Evolutionary conservation across 2,888 invertebrate species (phyloP), one percentile per base, ranked within the genome.

Genomic region (Pristionchus mayeri): DNA sequence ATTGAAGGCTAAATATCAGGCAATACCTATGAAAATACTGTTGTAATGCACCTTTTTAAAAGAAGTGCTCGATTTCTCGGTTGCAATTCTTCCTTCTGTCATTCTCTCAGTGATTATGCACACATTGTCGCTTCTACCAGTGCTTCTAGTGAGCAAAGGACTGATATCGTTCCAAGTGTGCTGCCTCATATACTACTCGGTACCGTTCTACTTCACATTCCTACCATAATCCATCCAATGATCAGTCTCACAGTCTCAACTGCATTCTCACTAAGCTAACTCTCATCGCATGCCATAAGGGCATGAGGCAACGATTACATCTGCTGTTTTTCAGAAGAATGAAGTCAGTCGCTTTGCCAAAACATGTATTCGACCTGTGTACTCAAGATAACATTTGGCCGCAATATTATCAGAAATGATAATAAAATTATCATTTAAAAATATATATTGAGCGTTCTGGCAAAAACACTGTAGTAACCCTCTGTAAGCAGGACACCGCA

Each of bases 61-160:
- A 21, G 67, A 67, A 67, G 67, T 67, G 16, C 37, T 67, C 21
- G 37, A 37, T 21, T 67, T 67, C 67, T 67, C 67, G 16, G 24
- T 37, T 2, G 67, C 67, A 0, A 67, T 67, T 13, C 67, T 67
- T 37, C 67, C 67, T 18, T 67, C 67, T 0, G 67, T 67, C 18
- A 67, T 67, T 18, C 37, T 67, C 2, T 67, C 67, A 0, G 34
- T 37, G 0, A 37, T 67, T 3, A 67, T 67, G 67, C 67, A 67
- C n/a, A 67, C 67, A 4, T 13, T 67, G 0, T 67, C 67, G 1
- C 67, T 67, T 21, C 34, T 67, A 0, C 67, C 67, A 0, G 37
- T 21, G 11, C 16, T 67, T 7, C 67, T 67, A 1, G 18, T 3
- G 13, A 34, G 21, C 34, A 37, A 34, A 18, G 21, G 6, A 3